Percentiles rank a stretch among this genome's conserved stretches.
Conservation (phyloP, 2,797 vertebrate species). For the Brotula barbata region DNA sequence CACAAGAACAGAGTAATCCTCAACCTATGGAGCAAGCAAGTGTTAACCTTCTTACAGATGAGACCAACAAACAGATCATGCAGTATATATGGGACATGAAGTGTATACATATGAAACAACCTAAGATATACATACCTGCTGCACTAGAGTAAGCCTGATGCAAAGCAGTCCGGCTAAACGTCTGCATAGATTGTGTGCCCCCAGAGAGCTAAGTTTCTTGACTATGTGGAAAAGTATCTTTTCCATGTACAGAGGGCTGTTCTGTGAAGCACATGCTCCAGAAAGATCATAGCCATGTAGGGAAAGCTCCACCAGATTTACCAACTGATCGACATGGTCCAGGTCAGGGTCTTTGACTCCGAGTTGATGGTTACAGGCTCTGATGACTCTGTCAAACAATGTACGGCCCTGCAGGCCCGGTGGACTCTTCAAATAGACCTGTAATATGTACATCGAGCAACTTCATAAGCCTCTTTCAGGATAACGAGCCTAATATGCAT, state of each 20-base stretch:
- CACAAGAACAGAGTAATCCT: conserved; percentile 75
- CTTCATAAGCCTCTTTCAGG: neutral
- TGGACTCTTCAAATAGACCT: conserved; percentile 52
- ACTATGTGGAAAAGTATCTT: conserved; percentile 89
- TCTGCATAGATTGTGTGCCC: conserved; percentile 47
- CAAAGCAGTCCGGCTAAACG: conserved; percentile 78
- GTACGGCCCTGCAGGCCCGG: conserved; percentile 66
- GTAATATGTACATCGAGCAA: conserved; percentile 21
- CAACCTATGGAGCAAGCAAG: conserved; percentile 52
- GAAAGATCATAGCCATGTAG: conserved; percentile 75
- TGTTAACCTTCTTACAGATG: neutral
- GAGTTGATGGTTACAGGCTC: conserved; percentile 85
- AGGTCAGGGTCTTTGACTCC: conserved; percentile 53
- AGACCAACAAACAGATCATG: neutral
- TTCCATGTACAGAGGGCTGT: conserved; percentile 86
- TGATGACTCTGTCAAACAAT: conserved; percentile 83
- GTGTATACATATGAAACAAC: neutral
- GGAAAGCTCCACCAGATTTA: conserved; percentile 80
- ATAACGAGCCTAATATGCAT: fast-evolving
- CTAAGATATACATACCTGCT: conserved; percentile 58
- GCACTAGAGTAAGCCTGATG: conserved; percentile 60
- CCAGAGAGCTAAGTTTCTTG: conserved; percentile 72
- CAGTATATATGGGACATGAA: neutral
- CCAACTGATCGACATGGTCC: conserved; percentile 68
- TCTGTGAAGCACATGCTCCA: conserved; percentile 56